Evolutionary conservation across 2,797 vertebrate species (phyloP), one percentile per base, ranked within the genome.

Genomic region (Psittacula derbiana): DNA sequence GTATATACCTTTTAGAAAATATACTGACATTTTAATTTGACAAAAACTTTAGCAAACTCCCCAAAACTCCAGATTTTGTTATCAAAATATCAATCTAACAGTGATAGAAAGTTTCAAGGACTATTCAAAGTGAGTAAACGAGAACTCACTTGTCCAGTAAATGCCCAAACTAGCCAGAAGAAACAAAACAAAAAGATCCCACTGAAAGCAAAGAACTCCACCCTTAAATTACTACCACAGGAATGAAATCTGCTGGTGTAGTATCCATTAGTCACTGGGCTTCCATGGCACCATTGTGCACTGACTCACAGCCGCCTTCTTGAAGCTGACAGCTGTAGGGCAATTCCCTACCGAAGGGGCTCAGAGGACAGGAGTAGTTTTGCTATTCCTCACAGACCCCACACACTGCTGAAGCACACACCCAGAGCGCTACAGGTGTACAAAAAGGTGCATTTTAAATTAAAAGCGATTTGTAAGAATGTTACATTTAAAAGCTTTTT

Each of bases 271-370:
- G 44, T 30, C 53, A 12, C 33, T 12, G 8, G 4, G 20, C 19
- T 70, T n/a, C n/a, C 43, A 18, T 0, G 0, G 57, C 14, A 49
- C 10, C 36, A 2, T 0, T 21, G 25, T 0, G 2, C 69, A 47
- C 30, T 47, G 50, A 52, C 41, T 61, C 46, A 15, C 36, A 38
- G 62, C 21, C 6, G 0, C 23, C 74, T 31, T 16, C 49, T 15
- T 2, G 4, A 11, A n/a, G 16, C 10, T 8, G 1, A 17, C 40
- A 69, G 85, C 78, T n/a, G n/a, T 1, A 13, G 49, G 60, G 30
- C n/a, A 31, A 21, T 15, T 44, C 50, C 71, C 53, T 16, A 2
- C 16, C 10, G 4, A 23, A 23, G 33, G 43, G 38, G 9, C 31
- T 43, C 6, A 1, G 30, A 72, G 50, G 17, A 28, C 41, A n/a